Conservation (phyloP, 2,113 vertebrate genomes). For the Oenanthe melanoleuca region DNA sequence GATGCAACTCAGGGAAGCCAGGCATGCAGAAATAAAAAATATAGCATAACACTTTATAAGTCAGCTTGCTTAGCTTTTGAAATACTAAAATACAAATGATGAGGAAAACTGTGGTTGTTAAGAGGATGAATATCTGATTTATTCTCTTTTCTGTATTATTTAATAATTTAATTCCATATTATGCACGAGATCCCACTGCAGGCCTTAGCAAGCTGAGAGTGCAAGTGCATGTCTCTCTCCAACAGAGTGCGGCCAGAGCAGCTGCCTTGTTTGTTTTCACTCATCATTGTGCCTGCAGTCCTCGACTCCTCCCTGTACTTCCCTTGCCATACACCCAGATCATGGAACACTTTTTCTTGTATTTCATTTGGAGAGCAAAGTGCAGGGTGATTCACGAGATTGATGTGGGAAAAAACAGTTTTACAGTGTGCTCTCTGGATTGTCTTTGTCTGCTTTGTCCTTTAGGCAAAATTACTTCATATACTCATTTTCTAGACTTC, state of each 20-base stretch:
- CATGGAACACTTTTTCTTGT: background rate
- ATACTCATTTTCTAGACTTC: background rate
- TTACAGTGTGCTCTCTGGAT: background rate
- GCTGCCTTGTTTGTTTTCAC: background rate
- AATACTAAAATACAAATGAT: background rate
- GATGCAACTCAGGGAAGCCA: background rate
- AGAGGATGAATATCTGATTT: background rate
- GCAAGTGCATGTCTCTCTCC: background rate
- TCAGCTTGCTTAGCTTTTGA: background rate
- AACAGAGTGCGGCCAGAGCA: background rate
- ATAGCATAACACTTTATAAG: background rate
- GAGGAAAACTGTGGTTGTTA: background rate
- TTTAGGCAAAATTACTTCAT: slow-evolving; percentile 22
- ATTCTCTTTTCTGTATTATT: background rate
- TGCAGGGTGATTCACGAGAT: background rate
- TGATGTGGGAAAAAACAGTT: background rate
- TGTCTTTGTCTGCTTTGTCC: background rate
- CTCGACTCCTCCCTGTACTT: background rate
- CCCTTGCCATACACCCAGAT: background rate
- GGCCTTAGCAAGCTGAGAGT: background rate
- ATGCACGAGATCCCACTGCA: background rate
- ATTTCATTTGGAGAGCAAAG: background rate
- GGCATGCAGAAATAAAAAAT: background rate
- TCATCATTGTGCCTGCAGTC: background rate
- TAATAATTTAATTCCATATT: background rate